Evolutionary conservation across 1,140 invertebrate species (phyloP).

Genomic region (Papilio helenus): DNA sequence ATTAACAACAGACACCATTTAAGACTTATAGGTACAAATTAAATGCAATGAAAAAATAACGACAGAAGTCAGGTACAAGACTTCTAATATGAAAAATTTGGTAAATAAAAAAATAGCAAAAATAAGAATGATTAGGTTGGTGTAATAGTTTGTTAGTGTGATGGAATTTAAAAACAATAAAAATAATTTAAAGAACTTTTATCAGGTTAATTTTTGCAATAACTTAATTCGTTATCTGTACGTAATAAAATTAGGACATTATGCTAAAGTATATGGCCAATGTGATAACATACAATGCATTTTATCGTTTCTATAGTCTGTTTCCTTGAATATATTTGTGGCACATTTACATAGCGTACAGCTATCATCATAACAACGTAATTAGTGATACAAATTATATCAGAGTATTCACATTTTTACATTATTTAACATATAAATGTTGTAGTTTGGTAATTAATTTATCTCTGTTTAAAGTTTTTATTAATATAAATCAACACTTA

Average conservation of each 20-base stretch:
- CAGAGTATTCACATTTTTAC: neutral
- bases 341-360: neutral
- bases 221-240: constrained; percentile 13
- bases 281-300: neutral
- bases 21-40: too few relatives aligned
- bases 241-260: neutral
- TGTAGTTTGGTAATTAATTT: constrained; percentile 22
- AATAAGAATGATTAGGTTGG: too few relatives aligned
- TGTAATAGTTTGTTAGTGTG: too few relatives aligned
- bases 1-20: too few relatives aligned
- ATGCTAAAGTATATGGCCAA: neutral
- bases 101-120: too few relatives aligned
- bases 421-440: constrained; percentile 20
- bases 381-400: constrained; percentile 24
- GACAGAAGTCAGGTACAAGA: too few relatives aligned
- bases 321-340: constrained; percentile 13
- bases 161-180: neutral
- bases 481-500: constrained; percentile 29
- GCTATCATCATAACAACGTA: constrained; percentile 28
- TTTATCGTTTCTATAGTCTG: neutral
- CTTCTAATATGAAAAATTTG: too few relatives aligned
- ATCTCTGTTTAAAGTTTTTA: constrained; percentile 26
- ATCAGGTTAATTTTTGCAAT: neutral
- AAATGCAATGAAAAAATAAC: too few relatives aligned
- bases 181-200: neutral